Evolutionary conservation across 1,140 invertebrate species (phyloP).

Genomic region (Dysdera silvatica): DNA sequence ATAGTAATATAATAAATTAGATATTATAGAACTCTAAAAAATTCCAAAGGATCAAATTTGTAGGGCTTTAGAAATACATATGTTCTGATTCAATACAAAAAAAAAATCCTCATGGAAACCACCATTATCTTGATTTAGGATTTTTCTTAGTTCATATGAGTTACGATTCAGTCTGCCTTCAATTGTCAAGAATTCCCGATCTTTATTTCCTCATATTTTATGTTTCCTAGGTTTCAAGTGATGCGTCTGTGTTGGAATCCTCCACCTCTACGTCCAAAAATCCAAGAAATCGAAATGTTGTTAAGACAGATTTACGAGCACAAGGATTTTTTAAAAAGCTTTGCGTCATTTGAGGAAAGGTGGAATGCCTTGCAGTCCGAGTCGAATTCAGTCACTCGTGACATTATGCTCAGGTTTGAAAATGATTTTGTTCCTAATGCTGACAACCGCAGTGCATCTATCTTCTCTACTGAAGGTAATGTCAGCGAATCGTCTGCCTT

Average conservation of each 20-base stretch:
- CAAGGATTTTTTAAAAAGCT: constrained; percentile 11
- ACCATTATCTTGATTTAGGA: background rate
- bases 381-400: background rate
- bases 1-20: no score
- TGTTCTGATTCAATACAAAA: background rate
- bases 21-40: no score
- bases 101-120: background rate
- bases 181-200: background rate
- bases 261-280: constrained; percentile 43
- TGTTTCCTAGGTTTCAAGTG: constrained; percentile 52
- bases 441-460: background rate
- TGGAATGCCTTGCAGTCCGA: constrained; percentile 32
- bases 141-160: background rate
- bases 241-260: constrained; percentile 59
- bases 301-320: constrained; percentile 47
- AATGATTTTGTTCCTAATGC: constrained; percentile 5
- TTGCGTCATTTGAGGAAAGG: constrained; percentile 33
- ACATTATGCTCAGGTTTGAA: constrained; percentile 27
- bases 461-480: background rate
- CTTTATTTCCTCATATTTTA: constrained; percentile 16
- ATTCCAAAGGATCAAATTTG: background rate
- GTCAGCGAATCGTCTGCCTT: constrained; percentile 12
- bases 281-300: constrained; percentile 47
- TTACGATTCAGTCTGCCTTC: background rate
- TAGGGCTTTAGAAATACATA: background rate